These are phyloP conservation scores for Melolontha melolontha DNA, from an alignment of 2,888 invertebrate species.

Conservation along the genomic window DNA sequence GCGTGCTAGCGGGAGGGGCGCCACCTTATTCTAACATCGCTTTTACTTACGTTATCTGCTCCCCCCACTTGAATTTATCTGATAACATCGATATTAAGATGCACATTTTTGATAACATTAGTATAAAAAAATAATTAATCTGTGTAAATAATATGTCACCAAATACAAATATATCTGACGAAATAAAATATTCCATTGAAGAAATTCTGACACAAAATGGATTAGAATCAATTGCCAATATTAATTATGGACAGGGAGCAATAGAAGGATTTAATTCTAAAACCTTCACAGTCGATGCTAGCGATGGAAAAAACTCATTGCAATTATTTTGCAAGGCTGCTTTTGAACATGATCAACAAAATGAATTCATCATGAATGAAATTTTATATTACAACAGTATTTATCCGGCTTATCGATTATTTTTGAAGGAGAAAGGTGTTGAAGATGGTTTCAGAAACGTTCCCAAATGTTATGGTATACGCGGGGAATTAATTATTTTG, in stretches of 20 bases:
- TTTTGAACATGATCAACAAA: neutral
- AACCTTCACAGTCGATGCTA: slow-evolving; percentile 26
- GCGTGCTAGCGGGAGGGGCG: no score
- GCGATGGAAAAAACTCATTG: slow-evolving; percentile 11
- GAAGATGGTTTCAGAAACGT: slow-evolving; percentile 31
- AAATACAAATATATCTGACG: neutral
- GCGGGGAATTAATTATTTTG: slow-evolving; percentile 59
- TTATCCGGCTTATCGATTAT: slow-evolving; percentile 21
- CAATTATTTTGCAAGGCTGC: slow-evolving; percentile 38
- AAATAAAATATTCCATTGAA: slow-evolving; percentile 14
- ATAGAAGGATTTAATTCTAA: slow-evolving; percentile 37
- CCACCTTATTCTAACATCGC: no score
- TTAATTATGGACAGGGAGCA: slow-evolving; percentile 13
- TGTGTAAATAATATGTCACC: no score
- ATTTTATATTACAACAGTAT: slow-evolving; percentile 17
- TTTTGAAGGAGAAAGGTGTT: slow-evolving; percentile 23
- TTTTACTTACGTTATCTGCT: no score
- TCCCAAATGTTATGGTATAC: slow-evolving; percentile 42
- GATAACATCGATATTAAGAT: no score
- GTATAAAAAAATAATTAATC: no score
- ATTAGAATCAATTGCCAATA: slow-evolving; percentile 3
- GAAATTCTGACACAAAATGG: slow-evolving; percentile 19
- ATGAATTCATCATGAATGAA: slow-evolving; percentile 18
- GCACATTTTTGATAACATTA: no score
- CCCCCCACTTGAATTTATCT: no score